phyloP scores from a whole-genome alignment of 2,797 vertebrate species.

The Melanotaenia parkinsoni region DNA sequence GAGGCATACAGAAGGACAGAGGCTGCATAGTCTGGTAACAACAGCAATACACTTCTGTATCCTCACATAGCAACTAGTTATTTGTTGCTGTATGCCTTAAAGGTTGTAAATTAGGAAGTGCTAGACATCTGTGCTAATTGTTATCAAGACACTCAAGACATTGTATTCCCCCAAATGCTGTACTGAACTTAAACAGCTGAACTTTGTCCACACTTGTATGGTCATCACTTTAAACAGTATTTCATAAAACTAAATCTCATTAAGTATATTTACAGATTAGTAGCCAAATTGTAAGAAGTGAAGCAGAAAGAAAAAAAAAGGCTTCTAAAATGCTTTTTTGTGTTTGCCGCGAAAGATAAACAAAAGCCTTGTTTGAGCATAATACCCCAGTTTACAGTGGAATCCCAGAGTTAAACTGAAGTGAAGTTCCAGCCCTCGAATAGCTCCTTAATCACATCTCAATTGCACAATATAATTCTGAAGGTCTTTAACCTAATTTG shows the following conservation, averaged over 20 bases:
- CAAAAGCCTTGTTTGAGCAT: neutral
- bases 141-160: too few species aligned
- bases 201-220: too few species aligned
- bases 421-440: conserved; percentile 1
- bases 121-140: too few species aligned
- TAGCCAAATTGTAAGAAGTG: too few species aligned
- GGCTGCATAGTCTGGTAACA: too few species aligned
- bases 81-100: neutral
- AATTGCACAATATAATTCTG: conserved; percentile 7
- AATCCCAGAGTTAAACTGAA: neutral
- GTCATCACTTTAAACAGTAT: too few species aligned
- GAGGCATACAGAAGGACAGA: too few species aligned
- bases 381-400: neutral
- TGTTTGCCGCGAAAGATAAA: neutral
- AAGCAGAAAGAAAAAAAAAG: too few species aligned
- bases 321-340: neutral
- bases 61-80: neutral
- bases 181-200: too few species aligned
- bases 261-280: too few species aligned
- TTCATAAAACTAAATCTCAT: too few species aligned
- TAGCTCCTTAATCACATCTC: neutral
- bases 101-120: neutral
- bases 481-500: conserved; percentile 4
- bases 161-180: too few species aligned
- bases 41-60: neutral